Evolutionary conservation across 2,797 vertebrate species (phyloP).

Genomic region (Balearica regulorum): DNA sequence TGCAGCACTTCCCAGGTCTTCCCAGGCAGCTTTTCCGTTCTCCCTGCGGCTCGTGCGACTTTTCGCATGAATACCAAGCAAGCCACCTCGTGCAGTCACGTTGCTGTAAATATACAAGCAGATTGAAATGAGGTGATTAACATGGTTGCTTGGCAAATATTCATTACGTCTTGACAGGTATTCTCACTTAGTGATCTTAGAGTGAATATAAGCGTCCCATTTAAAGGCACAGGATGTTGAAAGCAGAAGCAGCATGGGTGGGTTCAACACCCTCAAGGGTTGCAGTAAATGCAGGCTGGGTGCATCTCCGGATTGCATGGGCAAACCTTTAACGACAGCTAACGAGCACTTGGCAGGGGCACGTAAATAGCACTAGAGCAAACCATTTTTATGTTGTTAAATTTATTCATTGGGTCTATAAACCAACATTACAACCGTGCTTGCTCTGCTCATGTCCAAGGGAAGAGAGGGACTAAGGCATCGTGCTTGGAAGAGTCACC

Average conservation of each 20-base stretch:
- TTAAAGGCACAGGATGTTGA: neutral
- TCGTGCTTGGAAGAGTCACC: neutral
- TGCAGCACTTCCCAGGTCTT: neutral
- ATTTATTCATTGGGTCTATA: neutral
- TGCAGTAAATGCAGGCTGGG: neutral
- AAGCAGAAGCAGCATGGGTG: neutral
- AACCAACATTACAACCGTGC: neutral
- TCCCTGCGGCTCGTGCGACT: fast-evolving
- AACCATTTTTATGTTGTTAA: neutral
- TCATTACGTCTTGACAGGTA: neutral
- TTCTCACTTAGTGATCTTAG: neutral
- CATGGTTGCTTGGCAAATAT: neutral
- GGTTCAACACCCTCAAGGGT: neutral
- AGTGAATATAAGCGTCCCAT: neutral
- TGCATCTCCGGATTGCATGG: neutral
- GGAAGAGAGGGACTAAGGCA: neutral
- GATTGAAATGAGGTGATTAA: constrained; percentile 13
- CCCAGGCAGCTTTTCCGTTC: neutral
- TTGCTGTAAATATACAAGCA: neutral
- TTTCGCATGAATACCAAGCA: neutral
- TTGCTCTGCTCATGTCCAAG: neutral
- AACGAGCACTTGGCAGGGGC: neutral
- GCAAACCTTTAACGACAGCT: neutral
- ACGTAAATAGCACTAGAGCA: fast-evolving
- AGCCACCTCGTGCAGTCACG: fast-evolving